phyloP scores from a whole-genome alignment of 2,888 invertebrate genomes.

The Netelia virgata region DNA sequence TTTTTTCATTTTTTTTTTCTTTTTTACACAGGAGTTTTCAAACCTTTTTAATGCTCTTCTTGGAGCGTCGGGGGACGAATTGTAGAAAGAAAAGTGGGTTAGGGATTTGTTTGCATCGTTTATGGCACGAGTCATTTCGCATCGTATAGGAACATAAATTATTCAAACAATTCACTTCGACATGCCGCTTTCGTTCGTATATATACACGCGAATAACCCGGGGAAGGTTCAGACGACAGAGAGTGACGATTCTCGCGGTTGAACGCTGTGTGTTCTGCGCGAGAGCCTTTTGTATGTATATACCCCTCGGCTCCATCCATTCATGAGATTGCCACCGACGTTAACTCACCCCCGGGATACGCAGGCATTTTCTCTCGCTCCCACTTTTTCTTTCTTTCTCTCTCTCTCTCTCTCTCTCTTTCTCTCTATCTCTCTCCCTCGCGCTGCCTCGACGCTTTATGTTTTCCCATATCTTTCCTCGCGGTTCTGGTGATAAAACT shows the following conservation, averaged over 20 bases:
- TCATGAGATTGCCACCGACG: conserved; percentile 67
- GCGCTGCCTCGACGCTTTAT: conserved; percentile 52
- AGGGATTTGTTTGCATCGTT: conserved; percentile 56
- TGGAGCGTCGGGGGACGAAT: neutral
- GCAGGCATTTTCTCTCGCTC: neutral
- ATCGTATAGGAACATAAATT: conserved; percentile 58
- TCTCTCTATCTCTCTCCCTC: neutral
- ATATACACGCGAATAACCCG: neutral
- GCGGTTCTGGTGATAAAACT: conserved; percentile 62
- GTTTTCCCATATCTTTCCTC: conserved; percentile 60
- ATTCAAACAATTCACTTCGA: conserved; percentile 68
- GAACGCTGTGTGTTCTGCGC: conserved; percentile 51
- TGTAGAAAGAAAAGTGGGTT: neutral
- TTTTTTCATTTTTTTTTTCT: too few relatives aligned
- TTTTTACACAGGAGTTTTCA: neutral
- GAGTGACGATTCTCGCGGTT: conserved; percentile 67
- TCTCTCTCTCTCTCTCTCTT: neutral
- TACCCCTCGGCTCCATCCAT: conserved; percentile 58
- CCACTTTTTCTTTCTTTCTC: neutral
- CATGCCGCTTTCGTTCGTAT: conserved; percentile 17
- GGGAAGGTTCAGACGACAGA: conserved; percentile 53
- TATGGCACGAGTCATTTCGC: conserved; percentile 42
- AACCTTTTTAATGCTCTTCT: neutral
- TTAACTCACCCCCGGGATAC: conserved; percentile 64
- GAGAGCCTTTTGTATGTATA: conserved; percentile 16